These are phyloP conservation scores for Streptopelia turtur DNA, from an alignment of 2,797 vertebrate genomes.

Conservation along the genomic window DNA sequence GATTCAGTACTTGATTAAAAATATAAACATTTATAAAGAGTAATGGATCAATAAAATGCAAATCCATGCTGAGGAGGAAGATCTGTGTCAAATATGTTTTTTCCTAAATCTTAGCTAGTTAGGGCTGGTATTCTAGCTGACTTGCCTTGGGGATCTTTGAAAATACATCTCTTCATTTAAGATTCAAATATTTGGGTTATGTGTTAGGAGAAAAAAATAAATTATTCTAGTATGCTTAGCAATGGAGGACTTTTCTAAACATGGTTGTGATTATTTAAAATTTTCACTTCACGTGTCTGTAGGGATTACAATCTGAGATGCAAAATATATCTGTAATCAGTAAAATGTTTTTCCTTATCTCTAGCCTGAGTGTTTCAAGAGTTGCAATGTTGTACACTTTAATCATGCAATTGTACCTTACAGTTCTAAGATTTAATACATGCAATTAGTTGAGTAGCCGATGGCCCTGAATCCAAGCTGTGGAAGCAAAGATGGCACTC, in stretches of 20 bases:
- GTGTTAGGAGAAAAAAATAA: background rate
- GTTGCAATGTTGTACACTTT: background rate
- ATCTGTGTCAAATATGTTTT: background rate
- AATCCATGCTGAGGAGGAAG: background rate
- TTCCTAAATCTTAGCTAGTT: background rate
- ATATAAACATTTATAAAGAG: background rate
- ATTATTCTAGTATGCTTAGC: background rate
- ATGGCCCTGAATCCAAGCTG: background rate
- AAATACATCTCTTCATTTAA: background rate
- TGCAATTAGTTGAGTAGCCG: background rate
- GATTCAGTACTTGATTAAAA: background rate
- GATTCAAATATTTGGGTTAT: background rate
- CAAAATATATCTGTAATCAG: background rate
- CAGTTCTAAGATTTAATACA: background rate
- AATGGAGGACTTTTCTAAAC: background rate
- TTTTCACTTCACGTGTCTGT: fast-evolving
- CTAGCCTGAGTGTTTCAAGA: background rate
- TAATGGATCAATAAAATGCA: background rate
- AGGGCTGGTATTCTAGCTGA: background rate
- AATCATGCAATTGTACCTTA: background rate
- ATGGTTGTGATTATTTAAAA: background rate
- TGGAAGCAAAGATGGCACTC: background rate
- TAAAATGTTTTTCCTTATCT: background rate
- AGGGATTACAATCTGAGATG: background rate
- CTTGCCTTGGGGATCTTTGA: background rate